Evolutionary conservation across 1,140 invertebrate genomes (phyloP).

Genomic region (Wasmannia auropunctata): DNA sequence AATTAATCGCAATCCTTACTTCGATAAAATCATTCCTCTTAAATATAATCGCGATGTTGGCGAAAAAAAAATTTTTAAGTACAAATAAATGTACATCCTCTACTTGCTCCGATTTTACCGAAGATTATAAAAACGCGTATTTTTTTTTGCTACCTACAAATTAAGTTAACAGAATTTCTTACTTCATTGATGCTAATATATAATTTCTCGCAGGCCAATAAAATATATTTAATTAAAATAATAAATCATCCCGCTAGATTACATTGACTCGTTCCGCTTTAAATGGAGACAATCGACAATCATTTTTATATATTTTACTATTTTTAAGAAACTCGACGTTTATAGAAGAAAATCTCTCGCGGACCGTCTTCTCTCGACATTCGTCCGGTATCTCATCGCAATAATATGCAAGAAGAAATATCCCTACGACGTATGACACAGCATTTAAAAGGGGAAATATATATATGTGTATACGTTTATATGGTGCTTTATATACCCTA

Average conservation of each 20-base stretch:
- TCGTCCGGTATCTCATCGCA: slow-evolving; percentile 53
- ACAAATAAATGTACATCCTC: not conserved
- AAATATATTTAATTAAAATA: not conserved
- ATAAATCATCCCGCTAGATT: not conserved
- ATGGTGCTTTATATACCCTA: slow-evolving; percentile 65
- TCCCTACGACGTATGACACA: slow-evolving; percentile 69
- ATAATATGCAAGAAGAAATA: slow-evolving; percentile 65
- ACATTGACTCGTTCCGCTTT: not conserved
- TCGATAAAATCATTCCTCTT: not conserved
- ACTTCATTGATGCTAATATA: not conserved
- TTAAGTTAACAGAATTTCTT: not conserved
- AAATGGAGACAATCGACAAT: not conserved
- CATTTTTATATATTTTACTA: not conserved
- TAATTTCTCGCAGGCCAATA: not conserved
- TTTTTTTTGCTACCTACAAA: slow-evolving; percentile 2
- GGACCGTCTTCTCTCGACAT: slow-evolving; percentile 22
- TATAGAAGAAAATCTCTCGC: slow-evolving; percentile 23
- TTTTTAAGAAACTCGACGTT: not conserved
- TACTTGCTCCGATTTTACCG: not conserved
- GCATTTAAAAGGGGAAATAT: slow-evolving; percentile 44
- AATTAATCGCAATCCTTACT: not conserved
- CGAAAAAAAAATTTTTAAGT: not conserved
- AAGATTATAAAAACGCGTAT: not conserved
- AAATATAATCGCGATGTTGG: not conserved
- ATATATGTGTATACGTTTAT: slow-evolving; percentile 66